Evolutionary conservation across 1,140 invertebrate species (phyloP).

Genomic region (Solenopsis fugax): DNA sequence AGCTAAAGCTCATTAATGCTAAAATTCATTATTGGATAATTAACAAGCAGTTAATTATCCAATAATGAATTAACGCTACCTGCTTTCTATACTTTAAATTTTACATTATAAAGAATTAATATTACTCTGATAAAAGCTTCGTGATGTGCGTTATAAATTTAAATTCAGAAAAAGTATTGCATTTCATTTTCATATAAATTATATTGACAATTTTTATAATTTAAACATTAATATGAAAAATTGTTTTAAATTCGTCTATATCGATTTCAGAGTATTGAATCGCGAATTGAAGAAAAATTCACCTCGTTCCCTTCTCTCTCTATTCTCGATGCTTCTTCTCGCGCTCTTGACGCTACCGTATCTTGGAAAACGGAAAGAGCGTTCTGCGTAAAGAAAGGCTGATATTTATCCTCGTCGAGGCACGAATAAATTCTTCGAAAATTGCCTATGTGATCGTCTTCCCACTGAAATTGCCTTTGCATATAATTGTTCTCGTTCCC

Average conservation of each 20-base stretch:
- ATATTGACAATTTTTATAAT: not conserved
- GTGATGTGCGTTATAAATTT: not conserved
- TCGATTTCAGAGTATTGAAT: not conserved
- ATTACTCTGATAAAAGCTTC: slow-evolving; percentile 9
- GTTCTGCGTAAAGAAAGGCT: slow-evolving; percentile 91
- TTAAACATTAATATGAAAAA: slow-evolving; percentile 19
- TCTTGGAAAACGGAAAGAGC: slow-evolving; percentile 91
- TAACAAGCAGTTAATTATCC: not conserved
- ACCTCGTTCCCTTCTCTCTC: slow-evolving; percentile 89
- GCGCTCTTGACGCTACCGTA: slow-evolving; percentile 92
- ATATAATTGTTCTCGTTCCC: slow-evolving; percentile 77
- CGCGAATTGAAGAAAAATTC: not conserved
- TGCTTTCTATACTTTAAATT: not conserved
- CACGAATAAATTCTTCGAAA: slow-evolving; percentile 81
- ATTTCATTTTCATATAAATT: not conserved
- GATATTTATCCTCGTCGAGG: slow-evolving; percentile 88
- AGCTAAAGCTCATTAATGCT: not conserved
- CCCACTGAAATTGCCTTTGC: slow-evolving; percentile 91
- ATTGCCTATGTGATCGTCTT: slow-evolving; percentile 91
- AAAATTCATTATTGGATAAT: not conserved
- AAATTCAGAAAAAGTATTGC: not conserved
- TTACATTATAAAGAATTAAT: slow-evolving; percentile 3
- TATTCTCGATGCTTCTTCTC: slow-evolving; percentile 89
- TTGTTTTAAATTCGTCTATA: not conserved
- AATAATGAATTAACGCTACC: too few species aligned